Evolutionary conservation across 35 echinoderm and acorn worm genomes (phyloP), one percentile per base, ranked within the genome.

Genomic region (Anneissia japonica): DNA sequence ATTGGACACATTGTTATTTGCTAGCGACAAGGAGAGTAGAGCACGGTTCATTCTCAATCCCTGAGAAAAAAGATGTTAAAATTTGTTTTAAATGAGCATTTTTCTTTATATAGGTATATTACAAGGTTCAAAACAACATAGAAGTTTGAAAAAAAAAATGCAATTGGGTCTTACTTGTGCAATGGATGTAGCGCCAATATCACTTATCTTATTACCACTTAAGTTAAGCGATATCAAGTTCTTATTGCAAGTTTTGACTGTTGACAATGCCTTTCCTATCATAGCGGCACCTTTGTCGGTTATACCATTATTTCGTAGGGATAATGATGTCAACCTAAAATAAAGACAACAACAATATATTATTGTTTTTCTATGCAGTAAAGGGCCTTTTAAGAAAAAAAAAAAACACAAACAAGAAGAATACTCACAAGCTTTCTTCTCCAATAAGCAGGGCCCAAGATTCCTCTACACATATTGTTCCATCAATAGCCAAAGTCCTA

Each of bases 361-460:
- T 72, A 28, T 72, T 72, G 28, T 14, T 28, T 28, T 72, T 72
- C 55, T 28, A 14, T 64, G 51, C 51, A 64, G 28, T 14, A 28
- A 13, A 64, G 12, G 13, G 51, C 51, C 51, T 64, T 64, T 13
- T 64, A 28, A 14, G 51, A 28, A 14, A 28, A n/a, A n/a, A 80
- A 2, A 80, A 36, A n/a, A 33, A 10, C 5, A 36, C 0, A 30
- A 39, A 26, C 6, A 72, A 87, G 12, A 78, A 31, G 82, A 46
- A 21, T 46, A 93, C 95, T 97, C 85, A 97, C 95, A 97, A 75
- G 81, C 95, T 97, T 51, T 97, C 95, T 75, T 97, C 95, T 39
- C 91, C 91, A 46, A 97, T 97, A n/a, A 97, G 82, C 45, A 76
- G 46, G n/a, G 91, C 87, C 91, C 91, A 97, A 31, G 88, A 84